Evolutionary conservation across 2,888 invertebrate genomes (phyloP).

Genomic region (Parochlus steinenii): DNA sequence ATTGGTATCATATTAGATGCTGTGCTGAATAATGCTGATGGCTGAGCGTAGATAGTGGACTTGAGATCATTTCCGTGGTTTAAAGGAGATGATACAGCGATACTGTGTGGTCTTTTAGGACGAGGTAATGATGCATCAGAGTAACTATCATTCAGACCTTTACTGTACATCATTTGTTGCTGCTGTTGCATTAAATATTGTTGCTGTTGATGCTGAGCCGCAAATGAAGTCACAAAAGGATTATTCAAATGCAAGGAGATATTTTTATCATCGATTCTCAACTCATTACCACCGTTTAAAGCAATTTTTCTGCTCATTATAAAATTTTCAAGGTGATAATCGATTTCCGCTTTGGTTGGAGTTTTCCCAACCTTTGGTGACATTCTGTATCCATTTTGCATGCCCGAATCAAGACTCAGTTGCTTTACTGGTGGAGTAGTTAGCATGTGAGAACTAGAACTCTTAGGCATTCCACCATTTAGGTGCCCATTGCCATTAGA

Average conservation of each 20-base stretch:
- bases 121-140: constrained; percentile 18
- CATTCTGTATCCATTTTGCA: constrained; percentile 15
- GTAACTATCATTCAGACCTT: constrained; percentile 3
- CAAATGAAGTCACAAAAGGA: constrained; percentile 16
- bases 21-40: too few relatives aligned
- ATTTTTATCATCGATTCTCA: constrained; percentile 18
- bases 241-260: constrained; percentile 18
- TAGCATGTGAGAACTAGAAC: constrained; percentile 11
- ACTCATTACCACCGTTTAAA: constrained; percentile 17
- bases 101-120: constrained; percentile 41
- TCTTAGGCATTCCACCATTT: constrained; percentile 1
- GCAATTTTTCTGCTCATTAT: constrained; percentile 17
- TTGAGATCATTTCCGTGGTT: constrained; percentile 3
- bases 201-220: constrained; percentile 12
- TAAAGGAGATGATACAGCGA: constrained; percentile 31
- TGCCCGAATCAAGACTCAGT: constrained; percentile 2
- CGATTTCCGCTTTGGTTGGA: constrained; percentile 11
- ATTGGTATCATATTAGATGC: too few relatives aligned
- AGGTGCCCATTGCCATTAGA: neutral
- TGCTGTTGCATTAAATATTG: constrained; percentile 11
- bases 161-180: constrained; percentile 10
- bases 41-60: too few relatives aligned
- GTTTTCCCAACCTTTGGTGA: constrained; percentile 5
- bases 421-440: constrained; percentile 1
- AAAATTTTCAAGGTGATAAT: constrained; percentile 14